These are phyloP conservation scores for Bovichtus diacanthus DNA, from an alignment of 2,797 vertebrate species.

Conservation along the genomic window DNA sequence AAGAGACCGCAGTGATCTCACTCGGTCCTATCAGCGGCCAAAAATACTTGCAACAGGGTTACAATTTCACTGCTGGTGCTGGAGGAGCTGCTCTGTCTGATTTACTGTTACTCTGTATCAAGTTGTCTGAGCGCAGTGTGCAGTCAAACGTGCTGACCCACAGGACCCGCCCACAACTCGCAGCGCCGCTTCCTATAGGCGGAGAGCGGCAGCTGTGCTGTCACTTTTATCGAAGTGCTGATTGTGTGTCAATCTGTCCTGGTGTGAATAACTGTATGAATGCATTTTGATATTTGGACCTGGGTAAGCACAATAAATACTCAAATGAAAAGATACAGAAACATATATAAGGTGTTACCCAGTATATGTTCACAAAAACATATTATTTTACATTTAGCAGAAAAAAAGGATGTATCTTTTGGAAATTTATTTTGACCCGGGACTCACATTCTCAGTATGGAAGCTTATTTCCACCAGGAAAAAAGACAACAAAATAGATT, in stretches of 20 bases:
- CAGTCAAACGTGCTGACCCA: constrained; percentile 62
- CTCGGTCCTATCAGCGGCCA: constrained; percentile 82
- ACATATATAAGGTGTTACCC: background rate
- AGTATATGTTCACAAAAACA: background rate
- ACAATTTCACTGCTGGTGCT: constrained; percentile 83
- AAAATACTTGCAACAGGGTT: constrained; percentile 86
- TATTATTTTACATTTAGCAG: background rate
- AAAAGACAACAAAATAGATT: background rate
- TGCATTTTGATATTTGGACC: background rate
- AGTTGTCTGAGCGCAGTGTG: constrained; percentile 73
- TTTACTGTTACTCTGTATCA: constrained; percentile 85
- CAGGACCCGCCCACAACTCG: constrained; percentile 50
- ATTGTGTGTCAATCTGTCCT: constrained; percentile 46
- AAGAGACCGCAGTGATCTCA: constrained; percentile 83
- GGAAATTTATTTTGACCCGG: background rate
- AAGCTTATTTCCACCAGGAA: background rate
- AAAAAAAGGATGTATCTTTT: background rate
- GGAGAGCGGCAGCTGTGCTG: constrained; percentile 14
- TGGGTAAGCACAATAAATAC: too few species aligned
- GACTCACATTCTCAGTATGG: background rate
- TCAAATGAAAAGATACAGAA: background rate
- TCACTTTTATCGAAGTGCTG: constrained; percentile 49
- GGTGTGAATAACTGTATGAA: constrained; percentile 34
- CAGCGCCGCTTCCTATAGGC: constrained; percentile 62
- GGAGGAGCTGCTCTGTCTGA: constrained; percentile 82